Conservation (phyloP, 2,888 invertebrate genomes). For the Cenopis cana region DNA sequence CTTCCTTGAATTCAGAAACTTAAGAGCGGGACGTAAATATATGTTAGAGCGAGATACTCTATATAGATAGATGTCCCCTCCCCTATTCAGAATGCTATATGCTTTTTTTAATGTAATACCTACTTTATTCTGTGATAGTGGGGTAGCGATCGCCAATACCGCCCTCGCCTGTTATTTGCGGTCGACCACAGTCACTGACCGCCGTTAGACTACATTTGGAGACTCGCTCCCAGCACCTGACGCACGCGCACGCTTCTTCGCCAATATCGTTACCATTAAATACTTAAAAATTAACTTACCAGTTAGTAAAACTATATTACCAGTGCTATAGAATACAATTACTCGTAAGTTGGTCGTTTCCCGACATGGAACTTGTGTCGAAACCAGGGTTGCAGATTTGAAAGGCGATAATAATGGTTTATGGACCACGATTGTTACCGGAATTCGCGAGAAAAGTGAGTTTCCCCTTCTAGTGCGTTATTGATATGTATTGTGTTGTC, state of each 20-base stretch:
- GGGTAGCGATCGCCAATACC: not conserved
- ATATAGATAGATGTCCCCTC: too few relatives aligned
- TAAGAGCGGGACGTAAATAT: too few relatives aligned
- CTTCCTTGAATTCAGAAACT: too few relatives aligned
- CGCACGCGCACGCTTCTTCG: slow-evolving; percentile 32
- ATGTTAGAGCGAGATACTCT: too few relatives aligned
- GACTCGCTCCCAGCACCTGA: slow-evolving; percentile 17
- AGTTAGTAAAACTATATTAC: not conserved
- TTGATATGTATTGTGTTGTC: not conserved
- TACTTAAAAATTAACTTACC: not conserved
- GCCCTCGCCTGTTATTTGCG: slow-evolving; percentile 8
- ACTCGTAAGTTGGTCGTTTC: not conserved
- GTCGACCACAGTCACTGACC: slow-evolving; percentile 40
- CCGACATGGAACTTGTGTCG: slow-evolving; percentile 6
- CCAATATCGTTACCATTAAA: slow-evolving; percentile 16
- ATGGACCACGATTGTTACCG: slow-evolving; percentile 31
- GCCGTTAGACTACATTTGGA: slow-evolving; percentile 37
- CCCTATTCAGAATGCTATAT: too few relatives aligned
- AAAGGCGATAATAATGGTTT: slow-evolving; percentile 54
- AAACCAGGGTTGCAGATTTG: slow-evolving; percentile 55
- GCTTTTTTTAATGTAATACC: too few relatives aligned
- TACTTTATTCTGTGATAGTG: not conserved
- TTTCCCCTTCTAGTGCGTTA: not conserved
- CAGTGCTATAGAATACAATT: not conserved
- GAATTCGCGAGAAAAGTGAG: slow-evolving; percentile 24